A percentile compares a stretch with the other conserved stretches of the same genome.
These are phyloP conservation scores for Mormoops blainvillei DNA, from an alignment of 2,113 vertebrate species.

Conservation along the genomic window DNA sequence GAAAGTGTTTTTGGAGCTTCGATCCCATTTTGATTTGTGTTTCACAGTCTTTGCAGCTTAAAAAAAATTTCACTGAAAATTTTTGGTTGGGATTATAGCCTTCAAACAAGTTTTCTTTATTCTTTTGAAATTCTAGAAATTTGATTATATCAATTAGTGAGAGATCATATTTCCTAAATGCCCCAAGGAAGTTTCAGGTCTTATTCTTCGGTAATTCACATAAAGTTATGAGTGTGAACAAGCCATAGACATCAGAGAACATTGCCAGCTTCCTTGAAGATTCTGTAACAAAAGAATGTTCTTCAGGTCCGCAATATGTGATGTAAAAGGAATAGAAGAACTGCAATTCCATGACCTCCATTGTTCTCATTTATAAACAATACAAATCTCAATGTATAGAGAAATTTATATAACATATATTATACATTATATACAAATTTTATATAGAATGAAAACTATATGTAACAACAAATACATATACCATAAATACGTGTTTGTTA, in stretches of 20 bases:
- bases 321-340: conserved; percentile 6
- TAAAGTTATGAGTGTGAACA: conserved; percentile 28
- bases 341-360: neutral
- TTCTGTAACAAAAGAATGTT: neutral
- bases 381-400: neutral
- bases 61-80: conserved; percentile 37
- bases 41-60: conserved; percentile 45
- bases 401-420: neutral
- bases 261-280: neutral
- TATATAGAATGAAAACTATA: neutral
- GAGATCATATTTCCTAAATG: conserved; percentile 11
- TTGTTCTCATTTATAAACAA: neutral
- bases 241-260: neutral
- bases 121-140: conserved; percentile 37
- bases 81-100: conserved; percentile 4
- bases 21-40: conserved; percentile 28
- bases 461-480: neutral
- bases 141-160: conserved; percentile 36
- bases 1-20: conserved; percentile 25
- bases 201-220: conserved; percentile 27
- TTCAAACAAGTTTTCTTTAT: conserved; percentile 50
- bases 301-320: neutral
- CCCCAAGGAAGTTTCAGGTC: conserved; percentile 27
- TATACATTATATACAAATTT: neutral
- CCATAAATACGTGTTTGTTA: neutral